Evolutionary conservation across 2,888 invertebrate species (phyloP), one percentile per base, ranked within the genome.

Genomic region (Epinotia nisella): DNA sequence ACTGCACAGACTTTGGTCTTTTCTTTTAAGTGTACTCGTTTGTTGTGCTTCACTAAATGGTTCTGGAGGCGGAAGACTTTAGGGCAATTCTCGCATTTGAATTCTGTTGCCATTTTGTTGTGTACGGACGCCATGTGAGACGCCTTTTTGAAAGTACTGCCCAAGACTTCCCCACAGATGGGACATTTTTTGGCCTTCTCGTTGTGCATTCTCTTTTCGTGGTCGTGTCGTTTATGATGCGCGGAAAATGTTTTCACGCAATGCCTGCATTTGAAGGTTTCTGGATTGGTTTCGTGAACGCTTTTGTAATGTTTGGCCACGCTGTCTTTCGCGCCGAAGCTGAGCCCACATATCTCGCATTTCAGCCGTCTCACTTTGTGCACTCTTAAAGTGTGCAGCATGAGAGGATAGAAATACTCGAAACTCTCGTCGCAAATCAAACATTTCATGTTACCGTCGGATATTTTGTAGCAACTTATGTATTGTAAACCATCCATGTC

Each of bases 21-120:
- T 59, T 77, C 77, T 51, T 73, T 74, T 45, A 78, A 58, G 62
- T 78, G 78, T 2, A 73, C 66, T 10, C 74, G 29, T 45, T 76
- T 74, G 35, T 70, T 58, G 61, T 82, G 82, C n/a, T 74, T 75
- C 7, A 55, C 65, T 51, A 79, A 70, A 7, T 75, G 75, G 17
- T 71, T 62, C 19, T 75, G 71, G 0, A 75, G 70, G 5, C 65
- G 70, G 69, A 81, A 82, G 35, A 75, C 65, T 60, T 76, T 76
- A 13, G 67, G 53, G 68, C 83, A 82, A 15, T 60, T 74, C 2
- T 75, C 67, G 41, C 77, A 78, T 70, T 73, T 75, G 49, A 45
- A 75, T 21, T 74, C 70, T 0, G 67, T 60, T 2, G 35, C 41
- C 58, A 49, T 58, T 10, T 56, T 3, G 10, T 74, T 70, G n/a